phyloP scores from a whole-genome alignment of 2,888 invertebrate species.

The Sericinus montela region DNA sequence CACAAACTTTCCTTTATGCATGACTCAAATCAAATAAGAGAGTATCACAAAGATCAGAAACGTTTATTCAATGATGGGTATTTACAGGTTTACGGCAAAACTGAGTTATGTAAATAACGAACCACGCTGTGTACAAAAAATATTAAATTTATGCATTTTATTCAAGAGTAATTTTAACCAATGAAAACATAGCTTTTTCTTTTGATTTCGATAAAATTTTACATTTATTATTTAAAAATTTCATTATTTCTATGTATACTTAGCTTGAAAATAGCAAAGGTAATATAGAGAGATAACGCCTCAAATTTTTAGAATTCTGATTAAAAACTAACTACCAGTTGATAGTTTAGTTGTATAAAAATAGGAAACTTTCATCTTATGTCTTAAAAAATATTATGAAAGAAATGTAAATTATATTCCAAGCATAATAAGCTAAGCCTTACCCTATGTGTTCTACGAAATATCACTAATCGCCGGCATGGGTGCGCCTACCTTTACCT shows the following conservation, averaged over 20 bases:
- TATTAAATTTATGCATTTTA: constrained; percentile 43
- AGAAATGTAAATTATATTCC: no score
- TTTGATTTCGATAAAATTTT: no score
- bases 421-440: no score
- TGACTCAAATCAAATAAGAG: constrained; percentile 64
- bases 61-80: constrained; percentile 61
- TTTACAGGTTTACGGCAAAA: constrained; percentile 56
- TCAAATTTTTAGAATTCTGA: no score
- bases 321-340: no score
- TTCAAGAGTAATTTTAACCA: constrained; percentile 19
- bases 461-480: constrained; percentile 43
- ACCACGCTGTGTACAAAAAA: constrained; percentile 51
- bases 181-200: not conserved
- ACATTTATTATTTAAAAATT: no score
- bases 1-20: constrained; percentile 44
- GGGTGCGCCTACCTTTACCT: constrained; percentile 56
- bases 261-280: no score
- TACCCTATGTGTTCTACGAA: constrained; percentile 54
- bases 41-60: constrained; percentile 65
- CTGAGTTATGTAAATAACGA: constrained; percentile 57
- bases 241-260: no score
- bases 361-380: no score
- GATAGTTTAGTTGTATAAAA: no score
- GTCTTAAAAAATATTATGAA: no score
- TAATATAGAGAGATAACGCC: no score